Percentiles rank a stretch among this genome's conserved stretches.
Evolutionary conservation across 2,888 invertebrate species (phyloP).

Genomic region (Philopedon plagiatum): DNA sequence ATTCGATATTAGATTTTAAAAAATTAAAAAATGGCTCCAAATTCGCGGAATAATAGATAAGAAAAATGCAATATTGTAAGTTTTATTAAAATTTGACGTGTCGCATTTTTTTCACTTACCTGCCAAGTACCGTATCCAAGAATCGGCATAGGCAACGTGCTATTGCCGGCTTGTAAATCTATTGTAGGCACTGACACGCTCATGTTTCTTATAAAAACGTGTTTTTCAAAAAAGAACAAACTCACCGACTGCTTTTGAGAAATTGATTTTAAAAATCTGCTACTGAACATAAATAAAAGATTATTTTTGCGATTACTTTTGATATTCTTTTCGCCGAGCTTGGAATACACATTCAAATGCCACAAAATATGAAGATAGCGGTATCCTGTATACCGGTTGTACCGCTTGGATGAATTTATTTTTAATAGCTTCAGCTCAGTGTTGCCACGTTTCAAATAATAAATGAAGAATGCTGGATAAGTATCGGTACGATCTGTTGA

Average conservation of each 20-base stretch:
- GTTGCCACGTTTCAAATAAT: not conserved
- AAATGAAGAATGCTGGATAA: too few species aligned
- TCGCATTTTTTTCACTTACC: constrained; percentile 68
- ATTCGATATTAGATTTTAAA: too few species aligned
- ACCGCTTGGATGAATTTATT: not conserved
- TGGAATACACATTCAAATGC: not conserved
- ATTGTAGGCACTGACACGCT: constrained; percentile 25
- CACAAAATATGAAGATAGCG: constrained; percentile 1
- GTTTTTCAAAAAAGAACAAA: not conserved
- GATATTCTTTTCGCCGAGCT: not conserved
- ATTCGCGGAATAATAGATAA: too few species aligned
- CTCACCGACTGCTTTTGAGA: not conserved
- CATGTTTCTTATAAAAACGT: constrained; percentile 8
- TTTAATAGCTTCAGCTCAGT: not conserved
- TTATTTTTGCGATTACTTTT: not conserved
- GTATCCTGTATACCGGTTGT: constrained; percentile 10
- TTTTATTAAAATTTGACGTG: not conserved
- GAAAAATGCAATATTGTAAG: too few species aligned
- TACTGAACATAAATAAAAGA: not conserved
- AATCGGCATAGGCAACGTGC: constrained; percentile 72
- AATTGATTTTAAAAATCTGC: not conserved
- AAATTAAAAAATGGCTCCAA: too few species aligned
- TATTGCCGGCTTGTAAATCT: constrained; percentile 13
- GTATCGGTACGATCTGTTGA: too few species aligned
- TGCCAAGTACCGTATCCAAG: constrained; percentile 87